Conservation (phyloP, 2,888 invertebrate species). For the Oscheius sp. region DNA sequence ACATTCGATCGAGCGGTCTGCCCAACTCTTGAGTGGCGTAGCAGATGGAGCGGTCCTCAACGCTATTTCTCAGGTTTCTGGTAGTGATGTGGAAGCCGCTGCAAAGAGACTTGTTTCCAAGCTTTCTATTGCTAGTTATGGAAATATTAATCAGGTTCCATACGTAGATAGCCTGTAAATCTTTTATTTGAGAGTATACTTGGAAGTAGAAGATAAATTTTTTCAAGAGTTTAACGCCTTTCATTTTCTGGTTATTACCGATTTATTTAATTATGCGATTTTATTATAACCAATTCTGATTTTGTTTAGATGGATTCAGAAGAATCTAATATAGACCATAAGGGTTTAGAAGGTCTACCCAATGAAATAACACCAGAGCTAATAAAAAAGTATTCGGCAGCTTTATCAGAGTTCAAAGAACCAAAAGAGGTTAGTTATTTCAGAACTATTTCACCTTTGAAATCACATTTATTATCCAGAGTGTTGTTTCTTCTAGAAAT, state of each 20-base stretch:
- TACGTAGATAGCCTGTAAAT: constrained; percentile 46
- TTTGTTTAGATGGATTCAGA: too few relatives aligned
- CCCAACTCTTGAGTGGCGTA: constrained; percentile 37
- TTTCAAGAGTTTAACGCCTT: not conserved
- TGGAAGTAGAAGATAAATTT: constrained; percentile 1
- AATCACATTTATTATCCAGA: too few relatives aligned
- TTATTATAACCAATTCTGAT: too few relatives aligned
- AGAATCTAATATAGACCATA: too few relatives aligned
- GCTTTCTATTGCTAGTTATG: constrained; percentile 51
- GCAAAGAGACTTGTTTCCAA: constrained; percentile 43
- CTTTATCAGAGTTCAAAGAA: constrained; percentile 20
- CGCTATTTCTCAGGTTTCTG: constrained; percentile 39
- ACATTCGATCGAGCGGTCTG: constrained; percentile 39
- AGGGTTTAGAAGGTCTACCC: not conserved
- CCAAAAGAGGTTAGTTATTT: constrained; percentile 17
- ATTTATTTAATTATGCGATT: too few relatives aligned
- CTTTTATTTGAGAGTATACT: not conserved
- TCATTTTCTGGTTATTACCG: not conserved
- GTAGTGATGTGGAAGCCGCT: constrained; percentile 46
- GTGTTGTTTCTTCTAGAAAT: too few relatives aligned
- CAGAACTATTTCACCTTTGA: not conserved
- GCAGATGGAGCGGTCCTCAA: constrained; percentile 39
- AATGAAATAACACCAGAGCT: not conserved
- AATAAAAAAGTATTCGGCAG: constrained; percentile 15
- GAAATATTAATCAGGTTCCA: constrained; percentile 48